These are phyloP conservation scores for Callorhinus ursinus DNA, from an alignment of 2,113 vertebrate genomes.

Conservation along the genomic window DNA sequence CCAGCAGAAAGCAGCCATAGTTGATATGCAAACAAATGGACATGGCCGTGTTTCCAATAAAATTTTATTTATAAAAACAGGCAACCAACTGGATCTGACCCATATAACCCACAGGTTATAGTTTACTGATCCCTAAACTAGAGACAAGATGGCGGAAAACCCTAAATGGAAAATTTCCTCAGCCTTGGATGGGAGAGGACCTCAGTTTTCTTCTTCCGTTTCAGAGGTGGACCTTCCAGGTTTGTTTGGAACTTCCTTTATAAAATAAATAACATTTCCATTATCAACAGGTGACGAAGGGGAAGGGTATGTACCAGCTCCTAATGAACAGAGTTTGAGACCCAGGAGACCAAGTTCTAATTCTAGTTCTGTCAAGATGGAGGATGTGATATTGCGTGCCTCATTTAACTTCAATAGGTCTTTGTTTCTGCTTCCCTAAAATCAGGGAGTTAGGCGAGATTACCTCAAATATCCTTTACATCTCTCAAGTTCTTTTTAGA, in stretches of 20 bases:
- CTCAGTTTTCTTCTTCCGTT: background rate
- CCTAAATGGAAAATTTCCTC: background rate
- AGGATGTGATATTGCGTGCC: background rate
- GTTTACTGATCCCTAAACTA: background rate
- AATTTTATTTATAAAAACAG: constrained; percentile 41
- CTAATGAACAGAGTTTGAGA: constrained; percentile 27
- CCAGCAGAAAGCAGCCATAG: background rate
- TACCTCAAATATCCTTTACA: background rate
- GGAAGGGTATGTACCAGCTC: background rate
- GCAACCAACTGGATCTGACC: background rate
- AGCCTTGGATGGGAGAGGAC: rapidly evolving
- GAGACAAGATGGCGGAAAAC: background rate
- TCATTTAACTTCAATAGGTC: constrained; percentile 52
- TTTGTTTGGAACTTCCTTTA: background rate
- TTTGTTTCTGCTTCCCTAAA: constrained; percentile 34
- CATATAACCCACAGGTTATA: background rate
- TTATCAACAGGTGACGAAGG: constrained; percentile 7
- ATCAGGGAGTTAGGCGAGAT: background rate
- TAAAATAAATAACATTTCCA: constrained; percentile 4
- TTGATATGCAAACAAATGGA: background rate
- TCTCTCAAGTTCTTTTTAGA: constrained; percentile 30
- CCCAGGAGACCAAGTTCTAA: background rate
- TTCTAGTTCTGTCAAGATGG: background rate
- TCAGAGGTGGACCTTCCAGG: background rate
- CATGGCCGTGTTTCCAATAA: constrained; percentile 20